Evolutionary conservation across 2,888 invertebrate species (phyloP).

Genomic region (Chaetoderma sp.): DNA sequence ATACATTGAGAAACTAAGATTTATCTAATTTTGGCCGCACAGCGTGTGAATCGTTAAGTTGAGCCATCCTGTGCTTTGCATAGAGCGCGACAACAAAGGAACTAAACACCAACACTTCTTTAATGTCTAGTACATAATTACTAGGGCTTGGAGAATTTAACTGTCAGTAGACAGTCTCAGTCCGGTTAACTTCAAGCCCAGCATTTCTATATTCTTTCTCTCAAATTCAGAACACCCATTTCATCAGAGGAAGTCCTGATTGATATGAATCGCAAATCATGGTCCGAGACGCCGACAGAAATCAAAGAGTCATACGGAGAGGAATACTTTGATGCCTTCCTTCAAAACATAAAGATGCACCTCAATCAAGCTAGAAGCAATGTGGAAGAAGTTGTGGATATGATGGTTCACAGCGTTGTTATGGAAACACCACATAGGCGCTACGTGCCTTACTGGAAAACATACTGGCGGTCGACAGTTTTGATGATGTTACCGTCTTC

Average conservation of each 20-base stretch:
- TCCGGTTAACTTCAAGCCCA: neutral
- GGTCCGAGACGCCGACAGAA: slow-evolving; percentile 61
- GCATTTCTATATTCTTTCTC: neutral
- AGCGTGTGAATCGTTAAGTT: too few species aligned
- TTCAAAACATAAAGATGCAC: slow-evolving; percentile 47
- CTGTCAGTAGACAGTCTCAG: too few species aligned
- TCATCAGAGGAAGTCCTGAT: slow-evolving; percentile 46
- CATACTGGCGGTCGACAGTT: slow-evolving; percentile 48
- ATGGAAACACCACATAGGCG: slow-evolving; percentile 45
- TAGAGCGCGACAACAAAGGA: too few species aligned
- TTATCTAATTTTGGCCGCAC: too few species aligned
- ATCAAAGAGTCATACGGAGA: slow-evolving; percentile 60
- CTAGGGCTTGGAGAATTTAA: too few species aligned
- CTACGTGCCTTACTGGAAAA: slow-evolving; percentile 56
- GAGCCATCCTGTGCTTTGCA: too few species aligned
- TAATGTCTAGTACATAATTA: too few species aligned
- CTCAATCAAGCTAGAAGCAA: slow-evolving; percentile 55
- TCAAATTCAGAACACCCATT: slow-evolving; percentile 52
- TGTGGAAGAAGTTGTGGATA: slow-evolving; percentile 53
- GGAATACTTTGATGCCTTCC: slow-evolving; percentile 59
- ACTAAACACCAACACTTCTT: too few species aligned
- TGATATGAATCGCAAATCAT: slow-evolving; percentile 51
- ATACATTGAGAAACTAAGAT: too few species aligned
- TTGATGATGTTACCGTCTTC: slow-evolving; percentile 47
- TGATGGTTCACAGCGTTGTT: slow-evolving; percentile 54